These are phyloP conservation scores for Lepidocolaptes lacrymiger DNA, from an alignment of 2,797 vertebrate genomes.

Conservation along the genomic window DNA sequence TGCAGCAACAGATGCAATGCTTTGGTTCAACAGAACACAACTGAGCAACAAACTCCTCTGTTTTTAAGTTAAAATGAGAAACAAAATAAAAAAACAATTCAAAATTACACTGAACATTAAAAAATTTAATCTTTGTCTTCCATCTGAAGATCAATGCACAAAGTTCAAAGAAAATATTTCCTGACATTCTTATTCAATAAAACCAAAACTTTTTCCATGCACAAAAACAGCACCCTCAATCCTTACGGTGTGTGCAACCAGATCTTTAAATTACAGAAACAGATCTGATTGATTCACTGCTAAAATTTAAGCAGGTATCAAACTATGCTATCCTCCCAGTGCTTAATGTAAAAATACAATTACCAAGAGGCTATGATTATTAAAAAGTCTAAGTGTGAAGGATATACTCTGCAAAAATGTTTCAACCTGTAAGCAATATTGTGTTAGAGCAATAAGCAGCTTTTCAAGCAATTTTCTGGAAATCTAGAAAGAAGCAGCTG, in stretches of 20 bases:
- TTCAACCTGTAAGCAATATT: neutral
- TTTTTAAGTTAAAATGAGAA: neutral
- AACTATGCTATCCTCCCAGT: neutral
- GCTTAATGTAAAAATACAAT: neutral
- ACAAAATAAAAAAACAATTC: neutral
- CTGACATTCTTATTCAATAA: neutral
- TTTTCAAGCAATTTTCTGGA: conserved; percentile 1
- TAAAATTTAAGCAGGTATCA: neutral
- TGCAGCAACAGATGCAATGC: neutral
- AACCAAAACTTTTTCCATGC: neutral
- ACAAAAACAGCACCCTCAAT: neutral
- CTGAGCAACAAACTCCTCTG: neutral
- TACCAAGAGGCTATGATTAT: neutral
- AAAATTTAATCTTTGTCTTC: neutral
- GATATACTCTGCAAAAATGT: neutral
- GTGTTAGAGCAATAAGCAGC: neutral
- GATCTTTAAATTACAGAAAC: neutral
- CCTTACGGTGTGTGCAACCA: fast-evolving
- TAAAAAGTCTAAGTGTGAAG: neutral
- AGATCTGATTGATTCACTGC: neutral
- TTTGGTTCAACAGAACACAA: neutral
- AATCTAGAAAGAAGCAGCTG: conserved; percentile 10
- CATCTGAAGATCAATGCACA: neutral
- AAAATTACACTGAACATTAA: neutral
- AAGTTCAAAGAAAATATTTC: neutral